Evolutionary conservation across 2,113 vertebrate species (phyloP).

Genomic region (Colinus virginianus): DNA sequence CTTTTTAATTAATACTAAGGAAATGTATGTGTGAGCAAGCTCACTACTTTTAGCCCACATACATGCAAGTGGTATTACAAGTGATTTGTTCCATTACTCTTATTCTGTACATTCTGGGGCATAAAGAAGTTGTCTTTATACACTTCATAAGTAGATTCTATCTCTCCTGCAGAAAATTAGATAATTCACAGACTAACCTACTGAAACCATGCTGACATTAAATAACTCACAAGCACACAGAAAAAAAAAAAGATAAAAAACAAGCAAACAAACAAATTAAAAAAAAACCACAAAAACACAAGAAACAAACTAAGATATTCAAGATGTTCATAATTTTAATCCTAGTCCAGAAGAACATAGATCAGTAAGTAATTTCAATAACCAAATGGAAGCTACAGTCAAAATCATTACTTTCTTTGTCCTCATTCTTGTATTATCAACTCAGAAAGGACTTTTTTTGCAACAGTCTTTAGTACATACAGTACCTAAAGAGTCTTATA

Average conservation of each 20-base stretch:
- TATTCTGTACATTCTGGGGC: neutral
- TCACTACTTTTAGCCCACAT: neutral
- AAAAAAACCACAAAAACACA: neutral
- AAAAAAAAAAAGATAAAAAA: neutral
- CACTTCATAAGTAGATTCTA: neutral
- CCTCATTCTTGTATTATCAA: constrained; percentile 25
- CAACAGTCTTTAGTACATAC: neutral
- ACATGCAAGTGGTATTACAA: neutral
- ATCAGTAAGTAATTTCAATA: neutral
- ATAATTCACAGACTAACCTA: neutral
- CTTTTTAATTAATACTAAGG: neutral
- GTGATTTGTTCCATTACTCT: neutral
- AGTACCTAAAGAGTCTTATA: neutral
- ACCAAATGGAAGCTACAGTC: neutral
- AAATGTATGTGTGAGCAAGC: neutral
- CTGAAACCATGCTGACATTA: neutral
- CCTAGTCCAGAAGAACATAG: neutral
- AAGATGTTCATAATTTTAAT: neutral
- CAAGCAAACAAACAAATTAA: neutral
- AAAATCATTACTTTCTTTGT: neutral
- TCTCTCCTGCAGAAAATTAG: neutral
- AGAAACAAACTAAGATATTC: neutral
- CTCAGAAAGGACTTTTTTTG: neutral
- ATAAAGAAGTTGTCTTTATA: neutral
- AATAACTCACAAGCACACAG: neutral